Base-by-base conservation (phyloP, 1,140 invertebrate genomes). In the Diuraphis noxia region DNA sequence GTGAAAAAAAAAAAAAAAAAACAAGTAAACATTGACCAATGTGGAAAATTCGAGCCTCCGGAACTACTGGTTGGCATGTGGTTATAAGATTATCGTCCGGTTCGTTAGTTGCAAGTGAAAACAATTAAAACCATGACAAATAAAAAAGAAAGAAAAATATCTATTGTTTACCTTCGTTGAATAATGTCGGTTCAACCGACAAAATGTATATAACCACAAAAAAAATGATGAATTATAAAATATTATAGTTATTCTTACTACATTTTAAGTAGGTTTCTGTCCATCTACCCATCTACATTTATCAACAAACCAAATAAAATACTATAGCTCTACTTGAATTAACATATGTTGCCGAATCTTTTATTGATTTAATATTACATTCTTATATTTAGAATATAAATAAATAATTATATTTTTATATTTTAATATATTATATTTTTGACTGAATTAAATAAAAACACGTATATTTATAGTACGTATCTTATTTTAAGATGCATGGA, bases 81-180 rank as follows among this genome's bases (percentile, higher is more conserved):
- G 63, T 89, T 89, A 21, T 88, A 88, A 30, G 34, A 56, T 41
- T 88, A 88, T 46, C 56, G 41, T 79, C 56, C 40, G 40, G 72
- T 77, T 79, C 40, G 40, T 79, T 23, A 89, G 30, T n/a, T 41
- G n/a, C 63, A 89, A 89, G 88, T 77, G 88, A 89, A 89, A 89
- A 89, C 63, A 79, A 79, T 89, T 89, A 89, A 89, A 77, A 77
- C 72, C 88, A 79, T 79, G 63, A 89, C 43, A 79, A 79, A 79
- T 43, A 49, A 52, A 49, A 86, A 86, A 52, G 21, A 49, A n/a
- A 41, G 46, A 52, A 86, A 49, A 86, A 86, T 36, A 86, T 49
- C 46, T 46, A 49, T 85, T 85, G 82, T 85, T 30, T 85, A 34
- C 30, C 82, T 43, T 52, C 13, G 21, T 36, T 19, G 40, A 84